Conservation (phyloP, 1,140 invertebrate species). For the Diorhabda sublineata region DNA sequence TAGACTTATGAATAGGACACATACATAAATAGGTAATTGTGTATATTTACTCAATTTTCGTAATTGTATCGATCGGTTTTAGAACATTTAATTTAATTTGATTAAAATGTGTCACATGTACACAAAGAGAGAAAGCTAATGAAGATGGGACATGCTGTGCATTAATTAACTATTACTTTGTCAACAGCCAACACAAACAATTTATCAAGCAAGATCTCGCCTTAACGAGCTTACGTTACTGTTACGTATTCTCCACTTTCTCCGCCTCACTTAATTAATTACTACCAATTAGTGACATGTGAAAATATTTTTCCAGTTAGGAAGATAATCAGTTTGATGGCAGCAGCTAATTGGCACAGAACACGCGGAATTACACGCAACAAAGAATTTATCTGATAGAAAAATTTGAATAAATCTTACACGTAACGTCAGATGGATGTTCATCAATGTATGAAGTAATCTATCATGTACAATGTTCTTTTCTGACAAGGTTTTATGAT, state of each 20-base stretch:
- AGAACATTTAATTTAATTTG: slow-evolving; percentile 13
- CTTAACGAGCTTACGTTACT: slow-evolving; percentile 16
- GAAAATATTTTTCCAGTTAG: neutral
- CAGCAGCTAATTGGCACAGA: neutral
- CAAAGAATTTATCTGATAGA: neutral
- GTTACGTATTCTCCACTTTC: slow-evolving; percentile 15
- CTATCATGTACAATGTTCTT: too few species aligned
- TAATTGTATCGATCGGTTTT: slow-evolving; percentile 10
- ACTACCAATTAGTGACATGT: slow-evolving; percentile 15
- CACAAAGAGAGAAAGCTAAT: slow-evolving; percentile 14
- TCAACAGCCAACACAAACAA: slow-evolving; percentile 22
- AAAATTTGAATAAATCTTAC: neutral
- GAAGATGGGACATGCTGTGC: slow-evolving; percentile 19
- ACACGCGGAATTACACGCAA: neutral
- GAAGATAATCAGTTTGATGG: neutral
- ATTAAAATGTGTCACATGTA: slow-evolving; percentile 24
- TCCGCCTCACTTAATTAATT: slow-evolving; percentile 13
- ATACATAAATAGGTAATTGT: too few species aligned
- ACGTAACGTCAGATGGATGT: too few species aligned
- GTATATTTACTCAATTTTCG: too few species aligned
- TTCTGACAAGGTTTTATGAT: too few species aligned
- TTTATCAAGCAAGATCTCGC: slow-evolving; percentile 21
- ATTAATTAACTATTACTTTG: slow-evolving; percentile 24
- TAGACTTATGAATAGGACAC: too few species aligned
- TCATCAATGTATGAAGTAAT: too few species aligned